A percentile compares a stretch with the other conserved stretches of the same genome.
Evolutionary conservation across 2,797 vertebrate genomes (phyloP).

Genomic region (Xenopus petersii): DNA sequence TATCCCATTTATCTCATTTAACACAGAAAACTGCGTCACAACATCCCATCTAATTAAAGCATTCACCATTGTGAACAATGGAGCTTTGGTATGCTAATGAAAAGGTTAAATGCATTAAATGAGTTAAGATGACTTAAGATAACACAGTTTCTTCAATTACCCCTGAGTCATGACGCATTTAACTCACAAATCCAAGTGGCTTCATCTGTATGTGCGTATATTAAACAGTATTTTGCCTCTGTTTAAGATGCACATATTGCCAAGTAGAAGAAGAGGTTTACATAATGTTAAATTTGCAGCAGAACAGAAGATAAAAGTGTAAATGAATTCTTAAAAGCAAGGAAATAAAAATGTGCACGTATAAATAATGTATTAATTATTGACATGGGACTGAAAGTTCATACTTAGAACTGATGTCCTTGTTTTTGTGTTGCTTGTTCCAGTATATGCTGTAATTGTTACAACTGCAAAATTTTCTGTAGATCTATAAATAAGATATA

Average conservation of each 20-base stretch:
- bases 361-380: constrained; percentile 97
- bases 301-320: constrained; percentile 79
- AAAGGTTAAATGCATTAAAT: no score
- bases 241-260: constrained; percentile 54
- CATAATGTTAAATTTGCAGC: constrained; percentile 70
- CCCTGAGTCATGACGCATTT: no score
- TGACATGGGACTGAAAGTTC: constrained; percentile 70
- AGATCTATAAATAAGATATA: no score
- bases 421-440: constrained; percentile 57
- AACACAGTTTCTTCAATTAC: no score
- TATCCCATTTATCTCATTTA: no score
- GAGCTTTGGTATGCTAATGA: no score
- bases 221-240: constrained; percentile 56
- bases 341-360: constrained; percentile 82
- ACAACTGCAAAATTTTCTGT: no score
- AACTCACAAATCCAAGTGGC: no score
- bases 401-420: constrained; percentile 71
- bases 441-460: constrained; percentile 37
- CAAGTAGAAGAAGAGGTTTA: constrained; percentile 65
- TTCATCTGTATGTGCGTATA: constrained; percentile 64
- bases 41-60: no score
- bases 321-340: constrained; percentile 82
- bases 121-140: no score
- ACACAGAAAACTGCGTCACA: no score
- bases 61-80: no score